phyloP scores from a whole-genome alignment of 1,140 invertebrate species.

The Agrypnia vestita region DNA sequence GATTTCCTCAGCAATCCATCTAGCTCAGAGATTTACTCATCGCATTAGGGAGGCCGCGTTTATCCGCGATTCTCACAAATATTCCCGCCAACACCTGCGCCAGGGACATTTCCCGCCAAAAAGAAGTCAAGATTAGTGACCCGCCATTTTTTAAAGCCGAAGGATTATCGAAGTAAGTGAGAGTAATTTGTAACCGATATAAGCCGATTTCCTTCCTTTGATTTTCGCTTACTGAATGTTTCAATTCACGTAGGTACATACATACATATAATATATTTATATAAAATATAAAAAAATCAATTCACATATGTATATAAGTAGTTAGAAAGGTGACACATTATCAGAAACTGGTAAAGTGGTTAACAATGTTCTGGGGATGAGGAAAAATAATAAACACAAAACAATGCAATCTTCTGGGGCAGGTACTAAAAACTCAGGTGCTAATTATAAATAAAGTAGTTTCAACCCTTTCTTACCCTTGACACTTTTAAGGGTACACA shows the following conservation, averaged over 20 bases:
- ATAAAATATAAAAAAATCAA: too few species aligned
- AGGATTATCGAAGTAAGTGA: constrained; percentile 42
- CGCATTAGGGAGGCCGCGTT: constrained; percentile 56
- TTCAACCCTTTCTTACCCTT: too few species aligned
- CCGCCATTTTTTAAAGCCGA: constrained; percentile 55
- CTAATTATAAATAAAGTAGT: too few species aligned
- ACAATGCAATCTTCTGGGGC: too few species aligned
- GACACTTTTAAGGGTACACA: too few species aligned
- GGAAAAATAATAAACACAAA: too few species aligned
- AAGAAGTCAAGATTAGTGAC: constrained; percentile 55
- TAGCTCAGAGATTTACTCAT: constrained; percentile 61
- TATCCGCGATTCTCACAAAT: constrained; percentile 46
- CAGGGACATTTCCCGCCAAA: constrained; percentile 44
- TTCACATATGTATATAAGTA: too few species aligned
- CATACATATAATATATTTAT: too few species aligned
- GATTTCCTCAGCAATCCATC: constrained; percentile 59
- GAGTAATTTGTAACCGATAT: constrained; percentile 29
- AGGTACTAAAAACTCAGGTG: too few species aligned
- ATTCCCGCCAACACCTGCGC: constrained; percentile 46
- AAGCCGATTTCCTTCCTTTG: neutral
- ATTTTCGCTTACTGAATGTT: neutral
- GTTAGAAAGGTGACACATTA: too few species aligned
- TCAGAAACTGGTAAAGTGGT: too few species aligned
- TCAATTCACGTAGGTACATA: neutral
- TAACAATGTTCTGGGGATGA: too few species aligned